phyloP scores from a whole-genome alignment of 2,888 invertebrate species.

The Drosophila anomelani region DNA sequence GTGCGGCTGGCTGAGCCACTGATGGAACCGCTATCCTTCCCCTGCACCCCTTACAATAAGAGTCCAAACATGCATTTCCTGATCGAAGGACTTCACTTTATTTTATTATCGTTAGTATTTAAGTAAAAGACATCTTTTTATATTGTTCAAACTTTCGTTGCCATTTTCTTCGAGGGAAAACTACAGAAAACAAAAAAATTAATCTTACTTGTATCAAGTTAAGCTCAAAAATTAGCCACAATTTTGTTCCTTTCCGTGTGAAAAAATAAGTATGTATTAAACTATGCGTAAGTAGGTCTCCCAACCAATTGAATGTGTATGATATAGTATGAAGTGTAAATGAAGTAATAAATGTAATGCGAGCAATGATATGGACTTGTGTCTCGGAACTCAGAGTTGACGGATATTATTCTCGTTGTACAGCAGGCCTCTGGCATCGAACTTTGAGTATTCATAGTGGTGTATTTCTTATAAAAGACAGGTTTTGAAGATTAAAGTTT shows the following conservation, averaged over 20 bases:
- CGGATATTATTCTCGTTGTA: slow-evolving; percentile 1
- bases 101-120: slow-evolving; percentile 50
- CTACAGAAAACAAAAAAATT: slow-evolving; percentile 24
- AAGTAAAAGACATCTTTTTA: slow-evolving; percentile 53
- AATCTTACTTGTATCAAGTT: slow-evolving; percentile 68
- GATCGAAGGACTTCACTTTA: slow-evolving; percentile 64
- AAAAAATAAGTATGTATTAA: slow-evolving; percentile 41
- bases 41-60: slow-evolving; percentile 13
- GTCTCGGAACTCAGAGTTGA: slow-evolving; percentile 7
- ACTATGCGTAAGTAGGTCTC: slow-evolving; percentile 44
- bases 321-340: slow-evolving; percentile 41
- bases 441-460: slow-evolving; percentile 19
- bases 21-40: slow-evolving; percentile 27
- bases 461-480: neutral
- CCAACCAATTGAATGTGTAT: slow-evolving; percentile 40
- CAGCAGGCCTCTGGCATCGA: neutral
- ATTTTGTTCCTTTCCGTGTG: slow-evolving; percentile 36
- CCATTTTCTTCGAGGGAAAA: slow-evolving; percentile 41
- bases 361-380: slow-evolving; percentile 10
- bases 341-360: slow-evolving; percentile 37
- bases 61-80: slow-evolving; percentile 33
- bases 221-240: slow-evolving; percentile 27
- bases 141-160: slow-evolving; percentile 42
- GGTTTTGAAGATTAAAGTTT: neutral
- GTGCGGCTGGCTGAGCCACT: slow-evolving; percentile 84